Evolutionary conservation across 1,140 invertebrate genomes (phyloP).

Genomic region (Drusus annulatus): DNA sequence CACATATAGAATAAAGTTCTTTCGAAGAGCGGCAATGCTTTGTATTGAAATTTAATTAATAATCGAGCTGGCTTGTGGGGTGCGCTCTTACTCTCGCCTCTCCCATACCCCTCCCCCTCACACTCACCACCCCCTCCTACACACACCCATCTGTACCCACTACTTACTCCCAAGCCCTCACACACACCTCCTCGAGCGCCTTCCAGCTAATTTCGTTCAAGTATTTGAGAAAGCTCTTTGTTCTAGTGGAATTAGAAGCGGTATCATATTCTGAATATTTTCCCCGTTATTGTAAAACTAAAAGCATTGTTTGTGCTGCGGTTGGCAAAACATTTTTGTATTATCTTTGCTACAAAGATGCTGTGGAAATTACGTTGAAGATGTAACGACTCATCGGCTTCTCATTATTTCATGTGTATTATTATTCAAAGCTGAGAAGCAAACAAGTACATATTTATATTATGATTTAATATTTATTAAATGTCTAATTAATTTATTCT

Average conservation of each 20-base stretch:
- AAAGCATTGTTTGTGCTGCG: no score
- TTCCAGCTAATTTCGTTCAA: conserved; percentile 29
- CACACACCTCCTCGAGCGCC: neutral
- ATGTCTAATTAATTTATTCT: no score
- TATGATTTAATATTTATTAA: no score
- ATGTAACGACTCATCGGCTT: no score
- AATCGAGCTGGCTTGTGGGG: conserved; percentile 50
- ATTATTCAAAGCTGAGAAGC: no score
- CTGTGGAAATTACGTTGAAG: no score
- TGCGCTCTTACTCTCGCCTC: conserved; percentile 12
- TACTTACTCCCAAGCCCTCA: neutral
- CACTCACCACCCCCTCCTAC: neutral
- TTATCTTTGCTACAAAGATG: no score
- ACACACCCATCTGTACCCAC: neutral
- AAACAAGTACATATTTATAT: no score
- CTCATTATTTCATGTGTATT: no score
- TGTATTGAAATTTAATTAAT: conserved; percentile 60
- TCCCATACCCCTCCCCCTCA: neutral
- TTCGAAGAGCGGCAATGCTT: conserved; percentile 40
- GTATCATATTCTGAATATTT: neutral
- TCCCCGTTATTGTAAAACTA: neutral
- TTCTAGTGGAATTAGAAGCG: conserved; percentile 20
- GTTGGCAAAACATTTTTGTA: no score
- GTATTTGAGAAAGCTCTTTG: conserved; percentile 21
- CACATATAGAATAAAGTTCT: conserved; percentile 3